phyloP scores from a whole-genome alignment of 2,888 invertebrate genomes.

The Malthinus flaveolus region DNA sequence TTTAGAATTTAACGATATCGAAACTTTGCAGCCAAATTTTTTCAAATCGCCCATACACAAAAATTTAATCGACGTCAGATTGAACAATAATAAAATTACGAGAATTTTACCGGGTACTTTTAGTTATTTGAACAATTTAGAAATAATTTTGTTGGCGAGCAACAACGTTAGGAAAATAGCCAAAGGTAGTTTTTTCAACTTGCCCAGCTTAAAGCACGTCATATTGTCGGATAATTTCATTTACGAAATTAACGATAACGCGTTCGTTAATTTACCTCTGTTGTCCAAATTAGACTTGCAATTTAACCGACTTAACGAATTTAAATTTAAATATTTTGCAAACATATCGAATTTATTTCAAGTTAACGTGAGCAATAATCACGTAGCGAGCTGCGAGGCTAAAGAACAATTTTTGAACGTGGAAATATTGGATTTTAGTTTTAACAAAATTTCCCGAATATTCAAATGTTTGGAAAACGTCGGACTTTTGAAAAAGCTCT shows the following conservation, averaged over 20 bases:
- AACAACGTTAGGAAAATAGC: conserved; percentile 75
- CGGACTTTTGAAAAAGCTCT: conserved; percentile 68
- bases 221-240: conserved; percentile 84
- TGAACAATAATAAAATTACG: conserved; percentile 80
- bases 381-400: conserved; percentile 55
- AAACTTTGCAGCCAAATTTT: conserved; percentile 68
- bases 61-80: conserved; percentile 74
- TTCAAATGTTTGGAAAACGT: conserved; percentile 70
- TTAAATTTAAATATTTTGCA: conserved; percentile 69
- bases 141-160: conserved; percentile 77
- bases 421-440: conserved; percentile 71
- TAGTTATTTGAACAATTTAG: conserved; percentile 69
- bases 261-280: conserved; percentile 76
- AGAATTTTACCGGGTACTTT: conserved; percentile 72
- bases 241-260: conserved; percentile 69
- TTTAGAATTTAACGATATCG: conserved; percentile 82
- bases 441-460: conserved; percentile 68
- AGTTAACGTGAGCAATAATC: conserved; percentile 77
- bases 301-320: conserved; percentile 71
- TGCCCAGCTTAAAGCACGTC: conserved; percentile 78
- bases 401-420: conserved; percentile 62
- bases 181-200: conserved; percentile 73
- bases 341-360: conserved; percentile 73
- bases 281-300: conserved; percentile 80
- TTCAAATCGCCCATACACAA: conserved; percentile 72